Conservation (phyloP, 2,113 vertebrate species). For the Chiloscyllium plagiosum region DNA sequence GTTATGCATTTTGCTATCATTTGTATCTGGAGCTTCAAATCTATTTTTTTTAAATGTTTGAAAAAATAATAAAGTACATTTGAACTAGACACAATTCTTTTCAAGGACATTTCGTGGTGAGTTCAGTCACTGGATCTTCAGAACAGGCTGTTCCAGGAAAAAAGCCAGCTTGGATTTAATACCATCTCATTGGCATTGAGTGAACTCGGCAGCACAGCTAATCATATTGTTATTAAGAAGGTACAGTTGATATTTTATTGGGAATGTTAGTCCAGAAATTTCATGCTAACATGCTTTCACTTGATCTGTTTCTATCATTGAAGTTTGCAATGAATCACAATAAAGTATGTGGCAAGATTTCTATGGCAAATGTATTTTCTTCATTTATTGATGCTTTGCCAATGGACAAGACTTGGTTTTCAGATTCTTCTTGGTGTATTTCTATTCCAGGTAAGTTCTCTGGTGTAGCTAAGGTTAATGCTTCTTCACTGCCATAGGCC, state of each 20-base stretch:
- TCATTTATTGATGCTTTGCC: neutral
- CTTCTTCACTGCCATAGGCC: neutral
- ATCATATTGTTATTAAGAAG: neutral
- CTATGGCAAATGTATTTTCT: neutral
- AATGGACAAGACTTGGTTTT: neutral
- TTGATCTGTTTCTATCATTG: neutral
- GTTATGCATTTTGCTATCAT: neutral
- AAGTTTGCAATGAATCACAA: conserved; percentile 8
- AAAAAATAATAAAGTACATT: neutral
- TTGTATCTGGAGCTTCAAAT: neutral
- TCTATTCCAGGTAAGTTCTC: conserved; percentile 8
- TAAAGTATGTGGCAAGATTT: neutral
- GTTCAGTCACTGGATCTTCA: neutral
- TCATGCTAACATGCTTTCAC: neutral
- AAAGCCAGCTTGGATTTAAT: neutral
- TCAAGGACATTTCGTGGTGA: neutral
- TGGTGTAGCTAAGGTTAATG: neutral
- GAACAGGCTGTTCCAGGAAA: neutral
- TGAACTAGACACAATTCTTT: neutral
- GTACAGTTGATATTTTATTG: neutral
- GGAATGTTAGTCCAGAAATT: neutral
- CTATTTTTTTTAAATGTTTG: neutral
- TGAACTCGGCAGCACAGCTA: neutral
- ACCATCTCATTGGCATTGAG: neutral
- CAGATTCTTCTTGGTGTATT: neutral